Base-by-base conservation (phyloP, 2,797 vertebrate genomes). In the Eulemur coronatus region DNA sequence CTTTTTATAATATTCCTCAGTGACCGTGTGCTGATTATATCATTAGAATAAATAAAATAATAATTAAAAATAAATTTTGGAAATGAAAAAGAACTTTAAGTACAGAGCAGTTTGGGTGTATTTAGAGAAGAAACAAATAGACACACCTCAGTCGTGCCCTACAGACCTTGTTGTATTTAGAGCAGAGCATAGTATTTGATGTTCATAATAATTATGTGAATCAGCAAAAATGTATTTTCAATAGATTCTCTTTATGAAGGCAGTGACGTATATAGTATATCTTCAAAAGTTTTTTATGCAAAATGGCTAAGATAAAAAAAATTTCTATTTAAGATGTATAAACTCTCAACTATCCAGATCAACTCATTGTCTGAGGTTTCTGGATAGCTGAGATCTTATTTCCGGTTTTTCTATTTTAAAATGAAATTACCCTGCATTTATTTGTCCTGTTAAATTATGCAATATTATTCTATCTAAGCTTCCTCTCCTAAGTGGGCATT, bases 401-500 rank as follows among this genome's bases (percentile, higher is more conserved):
- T 94, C 92, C 95, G 43, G 13, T 65, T 95, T 96, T 92, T 69
- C 43, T 90, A 86, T 91, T 96, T 97, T 85, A 84, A 97, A 96
- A 95, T 93, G 55, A 94, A 96, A 92, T 96, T 92, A 33, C 10
- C 65, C 38, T 94, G 17, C 28, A 94, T 70, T 73, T 95, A 46
- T 85, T 88, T 92, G 81, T 94, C n/a, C 89, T 89, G 92, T 92
- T 92, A 88, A 96, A 96, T 98, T 96, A 91, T 75, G 35, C 82
- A 95, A 65, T 96, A 59, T 86, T 91, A 88, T 88, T 94, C 92
- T 94, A 90, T 75, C 50, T 89, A 95, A 96, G 35, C 38, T 95
- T 96, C 22, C 33, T 92, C 85, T 97, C 57, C 61, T 95, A 91
- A 88, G 52, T 73, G 67, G 57, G 55, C 20, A 89, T 95, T 93